phyloP scores from a whole-genome alignment of 2,888 invertebrate species.

The Nowickia ferox region DNA sequence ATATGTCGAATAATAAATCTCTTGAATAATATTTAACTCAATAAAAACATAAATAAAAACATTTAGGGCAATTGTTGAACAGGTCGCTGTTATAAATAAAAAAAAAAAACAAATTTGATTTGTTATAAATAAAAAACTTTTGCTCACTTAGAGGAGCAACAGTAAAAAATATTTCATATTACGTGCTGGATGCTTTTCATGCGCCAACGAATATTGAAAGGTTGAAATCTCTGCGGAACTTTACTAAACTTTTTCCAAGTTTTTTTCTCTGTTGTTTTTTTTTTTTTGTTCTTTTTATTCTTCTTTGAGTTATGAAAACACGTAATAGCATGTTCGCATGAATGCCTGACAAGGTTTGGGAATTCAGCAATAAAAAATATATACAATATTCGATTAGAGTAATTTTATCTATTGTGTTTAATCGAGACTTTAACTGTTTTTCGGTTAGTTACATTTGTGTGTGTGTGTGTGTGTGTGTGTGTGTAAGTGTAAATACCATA shows the following conservation, averaged over 20 bases:
- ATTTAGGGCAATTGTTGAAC: neutral
- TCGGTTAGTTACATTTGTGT: neutral
- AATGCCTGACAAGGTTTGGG: slow-evolving; percentile 26
- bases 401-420: slow-evolving; percentile 14
- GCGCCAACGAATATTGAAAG: neutral
- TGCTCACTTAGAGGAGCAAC: too few relatives aligned
- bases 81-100: neutral
- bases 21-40: too few relatives aligned
- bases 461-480: too few relatives aligned
- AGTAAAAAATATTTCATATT: too few relatives aligned
- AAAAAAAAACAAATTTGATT: too few relatives aligned
- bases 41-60: too few relatives aligned
- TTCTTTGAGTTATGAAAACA: neutral
- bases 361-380: neutral
- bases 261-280: too few relatives aligned
- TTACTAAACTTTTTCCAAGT: neutral
- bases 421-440: neutral
- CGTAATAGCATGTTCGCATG: slow-evolving; percentile 10
- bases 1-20: too few relatives aligned
- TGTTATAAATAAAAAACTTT: neutral
- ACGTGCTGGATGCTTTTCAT: neutral
- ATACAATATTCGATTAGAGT: neutral
- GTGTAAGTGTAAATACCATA: neutral
- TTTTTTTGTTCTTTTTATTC: neutral
- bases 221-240: slow-evolving; percentile 14